Conservation (phyloP, 1,140 invertebrate genomes). For the Drosophila sulfurigaster region DNA sequence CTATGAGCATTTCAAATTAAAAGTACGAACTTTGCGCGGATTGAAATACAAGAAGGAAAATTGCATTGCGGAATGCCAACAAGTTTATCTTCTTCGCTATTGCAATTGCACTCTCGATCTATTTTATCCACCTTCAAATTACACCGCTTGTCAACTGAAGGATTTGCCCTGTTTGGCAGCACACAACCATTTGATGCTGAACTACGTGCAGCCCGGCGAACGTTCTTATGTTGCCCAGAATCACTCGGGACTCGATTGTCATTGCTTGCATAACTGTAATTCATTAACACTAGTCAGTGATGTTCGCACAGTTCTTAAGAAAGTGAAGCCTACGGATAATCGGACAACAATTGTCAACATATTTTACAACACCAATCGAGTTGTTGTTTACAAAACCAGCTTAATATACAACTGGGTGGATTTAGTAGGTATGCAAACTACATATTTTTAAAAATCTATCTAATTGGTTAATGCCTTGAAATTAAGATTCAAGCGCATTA, state of each 20-base stretch:
- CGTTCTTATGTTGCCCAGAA: slow-evolving; percentile 41
- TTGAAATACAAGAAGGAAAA: slow-evolving; percentile 74
- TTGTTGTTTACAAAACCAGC: slow-evolving; percentile 67
- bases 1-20: slow-evolving; percentile 48
- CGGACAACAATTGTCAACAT: slow-evolving; percentile 51
- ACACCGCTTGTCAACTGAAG: slow-evolving; percentile 50
- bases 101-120: slow-evolving; percentile 79
- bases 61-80: slow-evolving; percentile 71
- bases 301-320: slow-evolving; percentile 34
- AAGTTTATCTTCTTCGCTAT: slow-evolving; percentile 57
- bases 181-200: slow-evolving; percentile 56
- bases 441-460: background rate
- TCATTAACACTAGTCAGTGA: slow-evolving; percentile 62
- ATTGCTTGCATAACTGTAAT: slow-evolving; percentile 73
- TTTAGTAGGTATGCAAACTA: slow-evolving; percentile 59
- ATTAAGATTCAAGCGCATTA: too few species aligned
- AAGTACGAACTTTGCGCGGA: slow-evolving; percentile 56
- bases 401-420: slow-evolving; percentile 74
- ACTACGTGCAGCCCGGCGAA: slow-evolving; percentile 52
- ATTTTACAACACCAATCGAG: slow-evolving; percentile 42
- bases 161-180: slow-evolving; percentile 70
- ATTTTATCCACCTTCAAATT: slow-evolving; percentile 69
- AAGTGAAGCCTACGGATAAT: background rate
- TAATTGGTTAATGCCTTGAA: too few species aligned
- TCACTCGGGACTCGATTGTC: slow-evolving; percentile 58